Percentiles rank a stretch among this genome's conserved stretches.
These are phyloP conservation scores for Eueremaeus valkanovi DNA, from an alignment of 2,888 invertebrate genomes.

Conservation along the genomic window DNA sequence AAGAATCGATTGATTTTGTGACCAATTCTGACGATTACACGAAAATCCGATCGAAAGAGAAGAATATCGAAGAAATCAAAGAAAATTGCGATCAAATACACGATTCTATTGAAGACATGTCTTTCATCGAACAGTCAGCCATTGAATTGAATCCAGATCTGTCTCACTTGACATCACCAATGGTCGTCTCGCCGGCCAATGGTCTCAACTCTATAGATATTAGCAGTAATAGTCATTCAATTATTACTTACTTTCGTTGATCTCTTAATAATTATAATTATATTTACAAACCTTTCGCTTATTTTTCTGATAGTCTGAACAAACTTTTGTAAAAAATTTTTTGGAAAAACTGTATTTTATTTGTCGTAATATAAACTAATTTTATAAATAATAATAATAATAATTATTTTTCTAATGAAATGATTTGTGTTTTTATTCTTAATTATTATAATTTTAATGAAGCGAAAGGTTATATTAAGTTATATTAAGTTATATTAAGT, in stretches of 20 bases:
- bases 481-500: too few species aligned
- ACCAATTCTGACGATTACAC: background rate
- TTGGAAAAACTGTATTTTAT: too few species aligned
- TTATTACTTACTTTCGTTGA: background rate
- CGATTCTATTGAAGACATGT: conserved; percentile 1
- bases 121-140: background rate
- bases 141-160: background rate
- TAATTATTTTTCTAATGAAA: background rate
- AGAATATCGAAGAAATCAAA: background rate
- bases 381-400: background rate
- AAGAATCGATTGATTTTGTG: too few species aligned
- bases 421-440: background rate
- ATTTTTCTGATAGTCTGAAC: background rate
- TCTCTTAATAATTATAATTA: background rate
- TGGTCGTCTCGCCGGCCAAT: background rate
- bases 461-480: background rate
- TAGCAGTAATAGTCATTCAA: background rate
- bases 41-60: background rate
- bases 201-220: background rate
- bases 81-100: background rate
- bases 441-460: background rate
- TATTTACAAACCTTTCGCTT: conserved; percentile 3
- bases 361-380: background rate
- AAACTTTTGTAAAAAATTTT: background rate
- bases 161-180: background rate